Evolutionary conservation across 2,888 invertebrate genomes (phyloP).

Genomic region (Exocentrus adspersus): DNA sequence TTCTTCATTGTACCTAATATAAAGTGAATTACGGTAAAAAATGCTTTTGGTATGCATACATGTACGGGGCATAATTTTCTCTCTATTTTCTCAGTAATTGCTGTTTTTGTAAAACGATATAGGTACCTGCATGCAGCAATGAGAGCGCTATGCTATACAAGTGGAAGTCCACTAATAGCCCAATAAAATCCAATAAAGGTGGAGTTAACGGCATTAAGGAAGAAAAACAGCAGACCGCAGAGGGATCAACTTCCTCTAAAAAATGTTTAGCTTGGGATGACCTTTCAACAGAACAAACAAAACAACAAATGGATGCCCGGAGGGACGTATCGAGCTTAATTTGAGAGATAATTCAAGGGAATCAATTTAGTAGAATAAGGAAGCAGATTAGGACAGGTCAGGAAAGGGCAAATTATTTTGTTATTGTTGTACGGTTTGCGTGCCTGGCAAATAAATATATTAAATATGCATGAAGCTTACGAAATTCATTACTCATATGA

Average conservation of each 20-base stretch:
- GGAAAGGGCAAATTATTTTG: no score
- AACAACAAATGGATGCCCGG: not conserved
- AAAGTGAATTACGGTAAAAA: no score
- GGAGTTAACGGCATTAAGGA: constrained; percentile 19
- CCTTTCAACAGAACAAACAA: constrained; percentile 14
- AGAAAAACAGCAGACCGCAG: constrained; percentile 17
- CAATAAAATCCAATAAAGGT: constrained; percentile 19
- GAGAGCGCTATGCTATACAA: constrained; percentile 2
- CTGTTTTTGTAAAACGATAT: not conserved
- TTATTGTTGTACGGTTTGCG: no score
- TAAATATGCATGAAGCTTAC: no score
- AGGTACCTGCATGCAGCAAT: not conserved
- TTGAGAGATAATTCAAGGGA: not conserved
- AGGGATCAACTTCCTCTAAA: constrained; percentile 12
- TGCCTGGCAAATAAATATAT: no score
- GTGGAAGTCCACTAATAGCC: constrained; percentile 19
- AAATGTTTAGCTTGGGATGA: constrained; percentile 12
- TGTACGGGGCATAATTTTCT: no score
- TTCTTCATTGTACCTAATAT: no score
- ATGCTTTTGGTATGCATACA: no score
- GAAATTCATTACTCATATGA: no score
- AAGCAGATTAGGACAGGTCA: no score
- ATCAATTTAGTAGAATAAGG: not conserved
- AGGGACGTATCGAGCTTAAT: not conserved
- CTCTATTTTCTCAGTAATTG: no score